Percentiles rank a stretch among this genome's conserved stretches.
Evolutionary conservation across 2,888 invertebrate genomes (phyloP).

Genomic region (Drymonia ruficornis): DNA sequence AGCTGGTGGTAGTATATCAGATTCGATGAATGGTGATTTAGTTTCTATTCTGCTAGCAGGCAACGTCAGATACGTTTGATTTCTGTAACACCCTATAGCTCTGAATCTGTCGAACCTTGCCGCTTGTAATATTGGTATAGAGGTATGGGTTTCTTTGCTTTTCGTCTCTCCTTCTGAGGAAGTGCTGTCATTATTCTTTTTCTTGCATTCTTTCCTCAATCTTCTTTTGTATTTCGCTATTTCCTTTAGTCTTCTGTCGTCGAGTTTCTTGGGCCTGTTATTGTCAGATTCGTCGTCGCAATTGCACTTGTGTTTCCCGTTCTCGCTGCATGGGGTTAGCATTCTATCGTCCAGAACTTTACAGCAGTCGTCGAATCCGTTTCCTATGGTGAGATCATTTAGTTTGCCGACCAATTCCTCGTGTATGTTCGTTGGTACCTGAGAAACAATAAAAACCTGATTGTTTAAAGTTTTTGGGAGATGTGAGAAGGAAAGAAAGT

Average conservation of each 20-base stretch:
- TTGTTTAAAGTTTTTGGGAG: too few relatives aligned
- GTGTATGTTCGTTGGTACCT: slow-evolving; percentile 47
- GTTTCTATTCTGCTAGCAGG: slow-evolving; percentile 71
- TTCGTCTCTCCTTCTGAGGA: slow-evolving; percentile 73
- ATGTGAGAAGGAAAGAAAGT: too few relatives aligned
- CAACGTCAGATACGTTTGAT: slow-evolving; percentile 75
- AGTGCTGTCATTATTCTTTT: slow-evolving; percentile 72
- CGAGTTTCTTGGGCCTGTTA: slow-evolving; percentile 62
- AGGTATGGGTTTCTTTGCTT: slow-evolving; percentile 69
- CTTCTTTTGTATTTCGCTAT: slow-evolving; percentile 78
- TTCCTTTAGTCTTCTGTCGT: slow-evolving; percentile 73
- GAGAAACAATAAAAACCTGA: too few relatives aligned
- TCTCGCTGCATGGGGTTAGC: slow-evolving; percentile 88
- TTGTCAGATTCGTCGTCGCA: slow-evolving; percentile 89
- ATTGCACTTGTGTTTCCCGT: slow-evolving; percentile 91
- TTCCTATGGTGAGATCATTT: slow-evolving; percentile 76
- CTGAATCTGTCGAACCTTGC: slow-evolving; percentile 76
- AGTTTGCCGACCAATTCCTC: slow-evolving; percentile 72
- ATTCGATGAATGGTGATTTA: slow-evolving; percentile 68
- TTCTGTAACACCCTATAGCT: slow-evolving; percentile 77
- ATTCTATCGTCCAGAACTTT: slow-evolving; percentile 88
- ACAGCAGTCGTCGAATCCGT: slow-evolving; percentile 46
- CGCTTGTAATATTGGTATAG: slow-evolving; percentile 80
- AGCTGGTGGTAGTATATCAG: slow-evolving; percentile 53
- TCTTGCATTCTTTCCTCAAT: slow-evolving; percentile 72